Conservation (phyloP, 1,140 invertebrate species). For the Antheraea mylitta region DNA sequence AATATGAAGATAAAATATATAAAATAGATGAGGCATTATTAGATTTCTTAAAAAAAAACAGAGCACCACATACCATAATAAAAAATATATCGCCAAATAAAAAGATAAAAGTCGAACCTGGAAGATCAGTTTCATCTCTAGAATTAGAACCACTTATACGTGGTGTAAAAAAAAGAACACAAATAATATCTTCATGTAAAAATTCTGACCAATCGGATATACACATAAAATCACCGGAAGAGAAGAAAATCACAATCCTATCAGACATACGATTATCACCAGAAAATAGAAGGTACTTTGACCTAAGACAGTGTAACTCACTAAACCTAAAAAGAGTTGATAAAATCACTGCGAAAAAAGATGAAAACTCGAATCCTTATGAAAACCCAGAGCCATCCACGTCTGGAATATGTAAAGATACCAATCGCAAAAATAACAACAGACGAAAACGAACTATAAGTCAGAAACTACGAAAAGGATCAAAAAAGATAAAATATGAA, state of each 20-base stretch:
- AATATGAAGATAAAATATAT: constrained; percentile 5
- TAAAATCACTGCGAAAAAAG: too few species aligned
- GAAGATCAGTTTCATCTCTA: constrained; percentile 7
- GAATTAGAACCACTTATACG: neutral
- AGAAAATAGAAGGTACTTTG: too few species aligned
- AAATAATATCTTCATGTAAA: too few species aligned
- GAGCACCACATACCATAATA: neutral
- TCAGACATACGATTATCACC: too few species aligned
- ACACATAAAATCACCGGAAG: too few species aligned
- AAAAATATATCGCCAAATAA: neutral
- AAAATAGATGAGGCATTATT: constrained; percentile 3
- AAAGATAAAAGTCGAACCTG: neutral
- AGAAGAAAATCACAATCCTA: too few species aligned
- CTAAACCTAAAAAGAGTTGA: too few species aligned
- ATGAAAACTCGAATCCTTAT: neutral
- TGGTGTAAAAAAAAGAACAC: too few species aligned
- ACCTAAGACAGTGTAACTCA: neutral
- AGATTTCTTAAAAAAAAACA: constrained; percentile 1
- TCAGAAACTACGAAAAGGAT: neutral
- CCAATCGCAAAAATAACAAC: neutral
- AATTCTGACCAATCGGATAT: too few species aligned
- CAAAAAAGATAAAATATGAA: neutral
- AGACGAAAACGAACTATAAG: neutral
- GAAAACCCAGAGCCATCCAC: neutral
- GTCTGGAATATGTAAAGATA: neutral